These are phyloP conservation scores for Pampusana beccarii DNA, from an alignment of 2,113 vertebrate genomes.

Conservation along the genomic window DNA sequence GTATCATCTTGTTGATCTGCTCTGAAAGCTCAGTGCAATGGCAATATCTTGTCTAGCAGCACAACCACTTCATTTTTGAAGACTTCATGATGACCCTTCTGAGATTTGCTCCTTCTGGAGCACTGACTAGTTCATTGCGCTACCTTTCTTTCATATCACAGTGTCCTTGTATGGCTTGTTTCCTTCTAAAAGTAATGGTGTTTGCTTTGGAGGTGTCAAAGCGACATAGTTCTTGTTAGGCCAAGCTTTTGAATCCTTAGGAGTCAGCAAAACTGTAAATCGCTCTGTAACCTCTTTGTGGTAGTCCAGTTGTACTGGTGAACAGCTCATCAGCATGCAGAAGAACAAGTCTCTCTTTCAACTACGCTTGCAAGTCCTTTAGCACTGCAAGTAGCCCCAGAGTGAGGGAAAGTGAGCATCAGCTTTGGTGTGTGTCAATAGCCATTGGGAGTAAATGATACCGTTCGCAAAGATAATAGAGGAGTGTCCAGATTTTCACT, in stretches of 20 bases:
- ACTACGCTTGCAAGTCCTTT: not conserved
- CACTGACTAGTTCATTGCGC: not conserved
- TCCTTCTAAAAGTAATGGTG: not conserved
- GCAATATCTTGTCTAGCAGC: not conserved
- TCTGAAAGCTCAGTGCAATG: not conserved
- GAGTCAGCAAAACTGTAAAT: not conserved
- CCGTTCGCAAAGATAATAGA: not conserved
- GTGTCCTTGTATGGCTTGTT: not conserved
- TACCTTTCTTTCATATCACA: fast-evolving
- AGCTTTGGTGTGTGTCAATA: not conserved
- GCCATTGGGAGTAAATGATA: not conserved
- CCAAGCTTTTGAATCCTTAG: not conserved
- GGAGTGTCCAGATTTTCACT: not conserved
- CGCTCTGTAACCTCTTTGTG: not conserved
- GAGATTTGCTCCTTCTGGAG: not conserved
- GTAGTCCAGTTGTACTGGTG: not conserved
- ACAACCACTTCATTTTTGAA: not conserved
- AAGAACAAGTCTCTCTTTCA: not conserved
- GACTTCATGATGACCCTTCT: not conserved
- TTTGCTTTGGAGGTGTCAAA: not conserved
- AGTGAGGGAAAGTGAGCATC: not conserved
- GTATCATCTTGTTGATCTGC: not conserved
- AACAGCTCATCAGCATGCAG: not conserved
- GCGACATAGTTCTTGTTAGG: not conserved
- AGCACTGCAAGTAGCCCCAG: not conserved